Evolutionary conservation across 1,140 invertebrate species (phyloP).

Genomic region (Bombus waltoni): DNA sequence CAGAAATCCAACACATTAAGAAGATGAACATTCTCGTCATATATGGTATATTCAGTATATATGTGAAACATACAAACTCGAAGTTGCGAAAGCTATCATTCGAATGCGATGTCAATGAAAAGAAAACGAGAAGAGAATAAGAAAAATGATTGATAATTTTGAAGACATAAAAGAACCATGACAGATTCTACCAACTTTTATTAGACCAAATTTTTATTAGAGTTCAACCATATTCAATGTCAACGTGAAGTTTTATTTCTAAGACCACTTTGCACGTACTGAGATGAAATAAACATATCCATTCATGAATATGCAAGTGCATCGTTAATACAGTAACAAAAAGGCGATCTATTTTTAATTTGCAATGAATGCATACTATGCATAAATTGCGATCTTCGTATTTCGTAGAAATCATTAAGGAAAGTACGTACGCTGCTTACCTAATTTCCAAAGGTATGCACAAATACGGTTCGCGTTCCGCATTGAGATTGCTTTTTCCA

Average conservation of each 20-base stretch:
- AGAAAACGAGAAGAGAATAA: background rate
- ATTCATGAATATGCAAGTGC: background rate
- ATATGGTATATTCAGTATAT: background rate
- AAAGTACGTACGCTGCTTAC: constrained; percentile 12
- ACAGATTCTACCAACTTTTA: background rate
- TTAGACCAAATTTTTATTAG: background rate
- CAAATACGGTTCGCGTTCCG: constrained; percentile 19
- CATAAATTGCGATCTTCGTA: background rate
- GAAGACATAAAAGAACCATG: background rate
- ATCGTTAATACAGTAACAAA: background rate
- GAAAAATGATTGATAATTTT: background rate
- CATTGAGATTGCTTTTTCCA: constrained; percentile 40
- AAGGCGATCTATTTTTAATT: background rate
- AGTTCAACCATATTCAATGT: background rate
- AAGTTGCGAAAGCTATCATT: background rate
- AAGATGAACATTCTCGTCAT: constrained; percentile 3
- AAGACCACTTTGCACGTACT: background rate
- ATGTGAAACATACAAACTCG: background rate
- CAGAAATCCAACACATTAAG: constrained; percentile 20
- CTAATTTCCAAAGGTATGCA: background rate
- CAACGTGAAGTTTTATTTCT: background rate
- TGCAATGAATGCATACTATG: background rate
- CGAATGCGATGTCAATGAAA: background rate
- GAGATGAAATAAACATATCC: background rate
- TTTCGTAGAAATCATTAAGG: background rate